A percentile compares a stretch with the other conserved stretches of the same genome.
Conservation (phyloP, 2,113 vertebrate genomes). For the Thamnophis sirtalis region DNA sequence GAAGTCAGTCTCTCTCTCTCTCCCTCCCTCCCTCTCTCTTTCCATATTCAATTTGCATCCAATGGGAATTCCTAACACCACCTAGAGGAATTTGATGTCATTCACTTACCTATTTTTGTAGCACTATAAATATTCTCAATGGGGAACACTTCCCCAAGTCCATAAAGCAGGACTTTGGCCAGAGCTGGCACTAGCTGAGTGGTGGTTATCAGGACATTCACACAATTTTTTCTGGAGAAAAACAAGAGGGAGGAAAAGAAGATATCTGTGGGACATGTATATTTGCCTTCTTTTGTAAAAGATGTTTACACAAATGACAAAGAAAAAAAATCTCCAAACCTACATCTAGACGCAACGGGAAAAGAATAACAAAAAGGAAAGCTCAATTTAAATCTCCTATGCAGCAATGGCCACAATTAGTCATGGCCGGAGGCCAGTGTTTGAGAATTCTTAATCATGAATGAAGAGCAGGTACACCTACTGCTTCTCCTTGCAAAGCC, state of each 20-base stretch:
- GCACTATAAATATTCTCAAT: constrained; percentile 99
- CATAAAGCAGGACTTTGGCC: constrained; percentile 95
- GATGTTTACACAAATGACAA: too few species aligned
- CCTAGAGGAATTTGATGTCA: not conserved
- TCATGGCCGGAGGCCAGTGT: not conserved
- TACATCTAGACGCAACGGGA: not conserved
- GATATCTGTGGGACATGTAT: not conserved
- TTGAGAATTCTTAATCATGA: not conserved
- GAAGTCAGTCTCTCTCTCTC: not conserved
- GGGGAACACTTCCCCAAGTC: constrained; percentile 92
- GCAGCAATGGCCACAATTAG: not conserved
- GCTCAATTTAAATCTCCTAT: not conserved
- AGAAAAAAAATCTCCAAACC: not conserved
- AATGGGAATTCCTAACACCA: not conserved
- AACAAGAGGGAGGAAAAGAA: constrained; percentile 18
- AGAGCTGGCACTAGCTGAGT: constrained; percentile 96
- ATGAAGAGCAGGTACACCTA: not conserved
- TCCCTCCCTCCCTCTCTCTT: rapidly evolving
- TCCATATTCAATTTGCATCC: not conserved
- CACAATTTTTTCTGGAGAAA: constrained; percentile 85
- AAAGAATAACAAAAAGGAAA: not conserved
- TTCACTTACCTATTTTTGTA: constrained; percentile 89
- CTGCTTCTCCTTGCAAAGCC: not conserved
- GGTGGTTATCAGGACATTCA: constrained; percentile 95
- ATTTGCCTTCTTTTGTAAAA: not conserved